Conservation (phyloP, 2,113 vertebrate species). For the Microtus ochrogaster region DNA sequence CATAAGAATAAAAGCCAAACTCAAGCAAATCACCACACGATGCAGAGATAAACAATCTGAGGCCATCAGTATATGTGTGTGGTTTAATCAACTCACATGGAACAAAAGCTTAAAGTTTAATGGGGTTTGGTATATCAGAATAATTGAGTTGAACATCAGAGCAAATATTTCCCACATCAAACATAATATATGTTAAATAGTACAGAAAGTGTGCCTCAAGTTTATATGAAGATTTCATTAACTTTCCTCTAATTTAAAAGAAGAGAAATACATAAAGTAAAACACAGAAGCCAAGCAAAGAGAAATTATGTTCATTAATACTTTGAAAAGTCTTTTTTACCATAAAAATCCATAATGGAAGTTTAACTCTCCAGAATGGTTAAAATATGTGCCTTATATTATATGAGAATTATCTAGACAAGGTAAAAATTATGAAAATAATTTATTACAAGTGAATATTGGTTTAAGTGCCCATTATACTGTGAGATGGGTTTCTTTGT, state of each 20-base stretch:
- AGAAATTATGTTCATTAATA: not conserved
- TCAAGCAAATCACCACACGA: slow-evolving; percentile 48
- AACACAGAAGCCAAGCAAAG: not conserved
- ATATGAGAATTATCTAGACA: not conserved
- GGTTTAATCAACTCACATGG: slow-evolving; percentile 50
- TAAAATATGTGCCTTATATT: not conserved
- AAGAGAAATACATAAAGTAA: not conserved
- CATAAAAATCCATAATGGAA: not conserved
- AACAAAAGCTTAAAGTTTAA: slow-evolving; percentile 55
- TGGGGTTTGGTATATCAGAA: slow-evolving; percentile 41
- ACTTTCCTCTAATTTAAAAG: not conserved
- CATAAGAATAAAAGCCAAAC: slow-evolving; percentile 64
- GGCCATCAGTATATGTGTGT: slow-evolving; percentile 45
- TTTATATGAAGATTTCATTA: not conserved
- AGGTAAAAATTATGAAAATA: not conserved
- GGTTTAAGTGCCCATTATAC: not conserved
- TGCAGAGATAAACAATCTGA: slow-evolving; percentile 65
- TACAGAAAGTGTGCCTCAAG: not conserved
- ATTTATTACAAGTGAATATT: not conserved
- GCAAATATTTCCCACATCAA: not conserved
- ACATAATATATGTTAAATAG: not conserved
- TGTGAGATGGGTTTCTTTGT: not conserved
- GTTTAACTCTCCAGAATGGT: not conserved
- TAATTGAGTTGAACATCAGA: not conserved
- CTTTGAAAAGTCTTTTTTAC: not conserved